Conservation (phyloP, 2,888 invertebrate species). For the Ophioninae sp. region DNA sequence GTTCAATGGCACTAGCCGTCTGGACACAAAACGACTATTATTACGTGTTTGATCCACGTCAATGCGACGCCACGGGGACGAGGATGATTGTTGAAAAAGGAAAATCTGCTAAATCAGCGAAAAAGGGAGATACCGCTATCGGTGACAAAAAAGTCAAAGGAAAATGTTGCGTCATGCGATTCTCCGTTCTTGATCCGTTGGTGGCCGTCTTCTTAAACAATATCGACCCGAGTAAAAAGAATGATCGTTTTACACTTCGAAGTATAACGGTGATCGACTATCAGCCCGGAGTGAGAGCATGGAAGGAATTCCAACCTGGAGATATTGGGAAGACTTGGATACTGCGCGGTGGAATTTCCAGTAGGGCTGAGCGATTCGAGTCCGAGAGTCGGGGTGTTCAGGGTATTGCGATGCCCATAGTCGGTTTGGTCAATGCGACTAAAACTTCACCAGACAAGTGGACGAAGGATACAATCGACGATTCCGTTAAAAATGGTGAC, state of each 20-base stretch:
- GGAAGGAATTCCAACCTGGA: conserved; percentile 74
- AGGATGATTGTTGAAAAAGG: conserved; percentile 72
- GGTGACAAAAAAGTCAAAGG: conserved; percentile 68
- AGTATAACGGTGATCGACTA: conserved; percentile 71
- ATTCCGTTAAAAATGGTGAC: conserved; percentile 80
- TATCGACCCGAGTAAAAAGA: conserved; percentile 68
- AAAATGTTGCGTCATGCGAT: conserved; percentile 74
- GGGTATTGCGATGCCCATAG: conserved; percentile 80
- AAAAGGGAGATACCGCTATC: conserved; percentile 49
- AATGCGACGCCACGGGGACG: conserved; percentile 77
- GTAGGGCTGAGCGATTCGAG: conserved; percentile 72
- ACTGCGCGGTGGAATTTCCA: conserved; percentile 71
- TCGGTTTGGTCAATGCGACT: conserved; percentile 77
- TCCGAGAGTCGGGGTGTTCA: conserved; percentile 80
- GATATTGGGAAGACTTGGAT: conserved; percentile 74
- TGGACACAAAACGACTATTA: conserved; percentile 84
- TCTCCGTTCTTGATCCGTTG: conserved; percentile 67
- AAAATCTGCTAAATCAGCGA: conserved; percentile 53
- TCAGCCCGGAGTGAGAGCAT: conserved; percentile 71
- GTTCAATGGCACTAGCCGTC: conserved; percentile 81
- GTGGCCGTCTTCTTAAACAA: conserved; percentile 69
- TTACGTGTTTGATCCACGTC: conserved; percentile 84
- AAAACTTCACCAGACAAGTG: conserved; percentile 75
- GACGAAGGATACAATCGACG: conserved; percentile 78
- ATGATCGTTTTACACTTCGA: conserved; percentile 73